These are phyloP conservation scores for Charaxes varanes DNA, from an alignment of 1,140 invertebrate species.

Conservation along the genomic window DNA sequence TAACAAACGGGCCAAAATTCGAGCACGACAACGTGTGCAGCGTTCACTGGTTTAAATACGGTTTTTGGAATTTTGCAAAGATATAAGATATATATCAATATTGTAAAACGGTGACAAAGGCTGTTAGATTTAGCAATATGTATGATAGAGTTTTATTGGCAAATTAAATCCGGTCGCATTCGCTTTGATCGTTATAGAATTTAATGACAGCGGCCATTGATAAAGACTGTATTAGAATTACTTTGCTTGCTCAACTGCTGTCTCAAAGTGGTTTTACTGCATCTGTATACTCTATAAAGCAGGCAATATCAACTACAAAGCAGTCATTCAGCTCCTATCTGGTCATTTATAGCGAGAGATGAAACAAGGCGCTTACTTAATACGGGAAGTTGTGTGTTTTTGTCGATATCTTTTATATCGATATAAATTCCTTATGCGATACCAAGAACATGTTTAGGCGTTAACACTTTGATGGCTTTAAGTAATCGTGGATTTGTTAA, in stretches of 20 bases:
- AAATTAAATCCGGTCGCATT: constrained; percentile 1
- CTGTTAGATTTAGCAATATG: no score
- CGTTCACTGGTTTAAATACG: no score
- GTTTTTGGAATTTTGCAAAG: no score
- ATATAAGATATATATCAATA: no score
- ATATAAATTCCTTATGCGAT: constrained; percentile 23
- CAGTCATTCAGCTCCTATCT: constrained; percentile 60
- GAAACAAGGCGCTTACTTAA: constrained; percentile 50
- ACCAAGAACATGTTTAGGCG: constrained; percentile 1
- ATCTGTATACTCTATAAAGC: constrained; percentile 51
- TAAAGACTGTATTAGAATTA: constrained; percentile 14
- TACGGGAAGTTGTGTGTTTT: constrained; percentile 24
- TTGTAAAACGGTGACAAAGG: no score
- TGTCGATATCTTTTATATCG: constrained; percentile 48
- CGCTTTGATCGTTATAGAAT: constrained; percentile 12
- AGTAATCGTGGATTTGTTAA: no score
- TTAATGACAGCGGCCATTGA: constrained; percentile 15
- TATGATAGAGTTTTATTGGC: no score
- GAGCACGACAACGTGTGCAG: no score
- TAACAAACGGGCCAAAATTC: no score
- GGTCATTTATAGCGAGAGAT: constrained; percentile 63
- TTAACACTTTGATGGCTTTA: no score
- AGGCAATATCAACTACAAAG: constrained; percentile 62
- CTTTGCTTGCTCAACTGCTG: constrained; percentile 11
- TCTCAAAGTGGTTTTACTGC: constrained; percentile 41